Evolutionary conservation across 2,797 vertebrate species (phyloP), one percentile per base, ranked within the genome.

Genomic region (Heteromormyrus szaboi): DNA sequence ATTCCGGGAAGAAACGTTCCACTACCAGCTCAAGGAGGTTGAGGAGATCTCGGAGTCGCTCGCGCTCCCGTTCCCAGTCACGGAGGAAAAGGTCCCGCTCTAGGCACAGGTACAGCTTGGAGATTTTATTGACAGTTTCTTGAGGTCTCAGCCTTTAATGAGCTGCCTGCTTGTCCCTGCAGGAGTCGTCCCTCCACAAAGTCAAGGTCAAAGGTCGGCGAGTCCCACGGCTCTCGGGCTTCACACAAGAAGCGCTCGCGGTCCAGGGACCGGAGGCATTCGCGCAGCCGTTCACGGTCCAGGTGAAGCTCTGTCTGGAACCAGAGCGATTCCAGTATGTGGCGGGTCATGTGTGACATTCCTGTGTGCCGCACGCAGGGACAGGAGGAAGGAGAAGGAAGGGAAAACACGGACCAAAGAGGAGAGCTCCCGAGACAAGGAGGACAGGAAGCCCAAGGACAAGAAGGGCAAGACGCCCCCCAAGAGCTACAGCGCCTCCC

Each of bases 11-110:
- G 93, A 96, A 94, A 91, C 94, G 86, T 91, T 97, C 95, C 1
- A 87, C 93, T 22, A 95, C 94, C 59, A 89, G 89, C 48, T 91
- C 92, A 29, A 89, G 90, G 22, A 93, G 51, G 2, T 92, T 94
- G 0, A 91, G 85, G 86, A 93, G 92, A 87, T 89, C 92, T 72
- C 95, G 92, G 89, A 96, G 96, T 90, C 97, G 92, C 90, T 97
- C 97, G 90, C 95, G 95, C 93, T 98, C 97, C 89, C 96, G 93
- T 88, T 98, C 98, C 0, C 96, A 92, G 89, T 95, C 97, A 22
- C 95, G 93, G 89, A 96, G 96, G 94, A 98, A 97, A 95, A 95
- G 96, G 81, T 99, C 98, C 37, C 96, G 92, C 19, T 99, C 98
- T 48, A 98, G 96, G 92, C 97, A 97, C 95, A 97, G 97, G 98